A percentile compares a stretch with the other conserved stretches of the same genome.
These are phyloP conservation scores for Coenonympha arcania DNA, from an alignment of 2,888 invertebrate species.

Conservation along the genomic window DNA sequence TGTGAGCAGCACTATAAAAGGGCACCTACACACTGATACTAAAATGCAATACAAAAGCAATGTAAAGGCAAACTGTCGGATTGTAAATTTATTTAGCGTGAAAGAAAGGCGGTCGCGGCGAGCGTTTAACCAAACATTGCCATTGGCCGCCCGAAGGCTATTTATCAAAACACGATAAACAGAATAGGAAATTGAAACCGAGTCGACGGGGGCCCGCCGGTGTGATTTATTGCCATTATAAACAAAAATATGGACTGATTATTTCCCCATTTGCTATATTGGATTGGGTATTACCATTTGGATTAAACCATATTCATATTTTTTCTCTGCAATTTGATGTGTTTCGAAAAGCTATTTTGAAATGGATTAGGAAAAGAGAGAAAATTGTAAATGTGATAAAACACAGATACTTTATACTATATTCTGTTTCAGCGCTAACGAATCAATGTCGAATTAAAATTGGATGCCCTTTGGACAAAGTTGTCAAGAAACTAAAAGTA, in stretches of 20 bases:
- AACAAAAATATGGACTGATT: conserved; percentile 68
- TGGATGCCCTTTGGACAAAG: too few relatives aligned
- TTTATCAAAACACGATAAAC: conserved; percentile 72
- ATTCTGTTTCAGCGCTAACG: background rate
- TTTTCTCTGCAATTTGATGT: background rate
- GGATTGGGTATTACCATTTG: conserved; percentile 53
- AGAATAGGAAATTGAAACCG: conserved; percentile 70
- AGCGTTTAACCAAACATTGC: conserved; percentile 55
- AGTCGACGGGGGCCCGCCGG: conserved; percentile 60
- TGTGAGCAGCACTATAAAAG: too few relatives aligned
- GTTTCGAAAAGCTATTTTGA: background rate
- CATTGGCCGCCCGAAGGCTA: conserved; percentile 57
- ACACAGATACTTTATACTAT: too few relatives aligned
- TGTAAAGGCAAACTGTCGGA: conserved; percentile 60
- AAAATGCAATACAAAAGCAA: conserved; percentile 57
- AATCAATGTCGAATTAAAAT: background rate
- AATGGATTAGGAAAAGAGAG: too few relatives aligned
- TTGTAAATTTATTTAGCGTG: conserved; percentile 66
- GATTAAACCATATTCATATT: conserved; percentile 24
- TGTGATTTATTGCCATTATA: conserved; percentile 70
- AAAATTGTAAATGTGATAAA: too few relatives aligned
- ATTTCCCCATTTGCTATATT: conserved; percentile 63
- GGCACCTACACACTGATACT: too few relatives aligned
- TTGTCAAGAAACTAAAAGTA: too few relatives aligned
- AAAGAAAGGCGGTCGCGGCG: conserved; percentile 48